Base-by-base conservation (phyloP, 1,140 invertebrate genomes). In the Caenorhabditis latens region DNA sequence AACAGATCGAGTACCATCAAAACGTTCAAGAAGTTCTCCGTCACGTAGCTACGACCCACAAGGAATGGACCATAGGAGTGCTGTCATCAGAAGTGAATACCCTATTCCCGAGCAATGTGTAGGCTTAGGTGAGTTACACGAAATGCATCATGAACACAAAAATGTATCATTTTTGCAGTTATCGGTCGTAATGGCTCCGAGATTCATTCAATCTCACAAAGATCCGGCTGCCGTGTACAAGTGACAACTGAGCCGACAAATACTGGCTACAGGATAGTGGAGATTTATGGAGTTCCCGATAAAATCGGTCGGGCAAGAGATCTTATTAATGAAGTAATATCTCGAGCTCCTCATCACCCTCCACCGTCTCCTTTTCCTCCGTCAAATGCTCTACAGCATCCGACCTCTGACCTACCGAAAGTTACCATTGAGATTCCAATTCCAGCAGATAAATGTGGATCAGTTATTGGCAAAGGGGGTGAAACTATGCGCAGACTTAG, bases 401-500 rank as follows among this genome's bases (percentile, higher is more conserved):
- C 32, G 40, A 40, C 8, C 24, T 32, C 7, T 13, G 63, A 61
- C 2, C 9, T 24, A 14, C 11, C 24, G 6, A 65, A 46, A 71
- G n/a, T 92, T 67, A 91, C 93, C 93, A 95, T 97, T 65, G 98
- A 99, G 93, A 96, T 99, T 86, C 97, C 96, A 95, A 95, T 99
- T 87, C 98, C 98, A 0, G 98, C 97, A 8, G 95, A 96, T 2
- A 99, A 99, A 94, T 98, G 99, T 84, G 98, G 98, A 57, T 94
- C 99, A 5, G 96, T 99, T 87, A 99, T 99, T 91, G 95, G 95
- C 9, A 99, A 99, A 94, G 97, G 96, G 63, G 98, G 98, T 8
- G 98, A 99, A 93, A 99, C 97, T 0, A 99, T 99, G 88, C 97
- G 98, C 91, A 96, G 96, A 90, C 93, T 99, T n/a, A 97, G 99